phyloP scores from a whole-genome alignment of 2,113 vertebrate genomes.

The Andinoacara biseriatus region DNA sequence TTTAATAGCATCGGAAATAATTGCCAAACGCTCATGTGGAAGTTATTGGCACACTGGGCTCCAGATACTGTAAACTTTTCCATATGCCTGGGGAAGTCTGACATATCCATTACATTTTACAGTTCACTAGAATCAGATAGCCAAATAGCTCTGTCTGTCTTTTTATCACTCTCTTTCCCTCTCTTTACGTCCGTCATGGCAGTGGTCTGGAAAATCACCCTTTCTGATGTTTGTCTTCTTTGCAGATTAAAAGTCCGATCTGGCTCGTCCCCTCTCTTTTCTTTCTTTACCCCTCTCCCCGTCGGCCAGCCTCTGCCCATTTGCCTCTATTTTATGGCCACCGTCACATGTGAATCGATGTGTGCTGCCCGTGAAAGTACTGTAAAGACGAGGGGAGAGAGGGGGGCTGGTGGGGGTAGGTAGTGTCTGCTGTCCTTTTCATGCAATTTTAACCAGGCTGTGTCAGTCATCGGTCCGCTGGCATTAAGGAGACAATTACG shows the following conservation, averaged over 20 bases:
- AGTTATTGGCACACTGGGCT: slow-evolving; percentile 43
- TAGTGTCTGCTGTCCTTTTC: slow-evolving; percentile 59
- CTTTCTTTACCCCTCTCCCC: slow-evolving; percentile 34
- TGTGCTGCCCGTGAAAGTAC: slow-evolving; percentile 44
- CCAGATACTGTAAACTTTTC: slow-evolving; percentile 56
- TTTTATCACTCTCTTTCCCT: slow-evolving; percentile 43
- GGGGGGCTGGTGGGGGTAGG: neutral
- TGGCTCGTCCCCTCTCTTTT: slow-evolving; percentile 14
- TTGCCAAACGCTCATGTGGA: slow-evolving; percentile 18
- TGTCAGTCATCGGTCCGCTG: slow-evolving; percentile 74
- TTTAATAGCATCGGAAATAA: slow-evolving; percentile 42
- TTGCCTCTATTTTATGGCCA: slow-evolving; percentile 58
- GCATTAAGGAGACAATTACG: slow-evolving; percentile 81
- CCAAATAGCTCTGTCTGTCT: slow-evolving; percentile 29
- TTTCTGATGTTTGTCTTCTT: slow-evolving; percentile 71
- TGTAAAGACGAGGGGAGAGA: slow-evolving; percentile 16
- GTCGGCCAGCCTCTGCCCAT: slow-evolving; percentile 29
- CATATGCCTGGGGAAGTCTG: slow-evolving; percentile 50
- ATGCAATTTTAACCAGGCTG: slow-evolving; percentile 70
- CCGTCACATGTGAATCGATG: slow-evolving; percentile 67
- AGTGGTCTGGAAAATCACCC: slow-evolving; percentile 67
- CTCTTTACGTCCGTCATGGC: slow-evolving; percentile 51
- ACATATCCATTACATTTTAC: slow-evolving; percentile 64
- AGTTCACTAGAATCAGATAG: slow-evolving; percentile 51
- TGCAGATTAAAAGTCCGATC: slow-evolving; percentile 72